phyloP scores from a whole-genome alignment of 2,797 vertebrate species.

The Acropternis orthonyx region DNA sequence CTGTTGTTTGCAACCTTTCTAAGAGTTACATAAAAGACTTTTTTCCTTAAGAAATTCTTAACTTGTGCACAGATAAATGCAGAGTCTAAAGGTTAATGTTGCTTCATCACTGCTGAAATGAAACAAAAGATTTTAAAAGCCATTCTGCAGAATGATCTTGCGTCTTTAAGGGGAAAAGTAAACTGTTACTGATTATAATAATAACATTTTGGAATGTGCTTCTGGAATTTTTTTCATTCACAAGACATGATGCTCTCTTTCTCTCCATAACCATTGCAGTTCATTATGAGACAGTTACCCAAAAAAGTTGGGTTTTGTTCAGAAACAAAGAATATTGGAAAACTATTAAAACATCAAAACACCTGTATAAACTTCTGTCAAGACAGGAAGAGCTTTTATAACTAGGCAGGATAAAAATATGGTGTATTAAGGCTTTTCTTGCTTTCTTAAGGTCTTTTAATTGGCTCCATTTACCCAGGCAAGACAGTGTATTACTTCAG shows the following conservation, averaged over 20 bases:
- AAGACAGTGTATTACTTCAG: not conserved
- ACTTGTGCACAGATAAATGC: conserved; percentile 17
- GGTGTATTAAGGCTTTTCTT: not conserved
- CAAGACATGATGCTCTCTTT: not conserved
- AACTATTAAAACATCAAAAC: not conserved
- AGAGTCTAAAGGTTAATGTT: conserved; percentile 40
- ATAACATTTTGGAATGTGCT: not conserved
- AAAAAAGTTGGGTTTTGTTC: not conserved
- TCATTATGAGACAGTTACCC: not conserved
- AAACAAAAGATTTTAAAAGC: conserved; percentile 43
- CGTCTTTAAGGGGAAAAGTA: not conserved
- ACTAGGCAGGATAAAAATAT: not conserved
- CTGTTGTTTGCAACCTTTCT: not conserved
- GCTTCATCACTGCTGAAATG: conserved; percentile 11
- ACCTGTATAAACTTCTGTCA: not conserved
- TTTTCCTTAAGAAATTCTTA: conserved; percentile 38
- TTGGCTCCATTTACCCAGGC: not conserved
- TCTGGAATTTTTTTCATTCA: not conserved
- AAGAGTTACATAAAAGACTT: not conserved
- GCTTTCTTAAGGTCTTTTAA: not conserved
- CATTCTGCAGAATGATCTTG: conserved; percentile 4
- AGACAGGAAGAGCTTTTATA: not conserved
- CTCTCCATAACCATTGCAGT: not conserved
- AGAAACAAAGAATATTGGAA: not conserved
- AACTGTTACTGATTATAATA: conserved; percentile 20